Percentiles rank a stretch among this genome's conserved stretches.
phyloP scores from a whole-genome alignment of 2,113 vertebrate species.

The Meleagris gallopavo region DNA sequence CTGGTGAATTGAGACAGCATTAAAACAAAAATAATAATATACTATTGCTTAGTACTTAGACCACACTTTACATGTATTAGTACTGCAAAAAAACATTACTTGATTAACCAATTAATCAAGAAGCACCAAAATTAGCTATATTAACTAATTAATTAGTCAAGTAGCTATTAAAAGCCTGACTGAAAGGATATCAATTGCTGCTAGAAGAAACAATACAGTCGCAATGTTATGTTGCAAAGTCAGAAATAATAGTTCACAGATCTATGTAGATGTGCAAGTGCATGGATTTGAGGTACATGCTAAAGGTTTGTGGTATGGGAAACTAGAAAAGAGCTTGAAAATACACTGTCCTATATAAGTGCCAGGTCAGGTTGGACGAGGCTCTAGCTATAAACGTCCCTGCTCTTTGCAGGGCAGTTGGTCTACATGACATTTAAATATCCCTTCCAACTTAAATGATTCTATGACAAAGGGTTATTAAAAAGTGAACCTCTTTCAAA shows the following conservation, averaged over 20 bases:
- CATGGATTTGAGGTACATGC: background rate
- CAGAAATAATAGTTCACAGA: background rate
- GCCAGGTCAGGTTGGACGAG: too few relatives aligned
- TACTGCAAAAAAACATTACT: background rate
- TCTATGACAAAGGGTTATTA: background rate
- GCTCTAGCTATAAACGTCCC: background rate
- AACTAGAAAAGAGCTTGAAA: background rate
- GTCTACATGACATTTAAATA: background rate
- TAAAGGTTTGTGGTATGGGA: background rate
- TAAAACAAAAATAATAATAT: background rate
- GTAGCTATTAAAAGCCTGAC: slow-evolving; percentile 27
- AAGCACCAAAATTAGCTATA: slow-evolving; percentile 44
- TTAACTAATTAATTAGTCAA: slow-evolving; percentile 56
- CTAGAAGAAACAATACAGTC: slow-evolving; percentile 34
- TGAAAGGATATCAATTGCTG: slow-evolving; percentile 21
- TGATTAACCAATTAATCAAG: slow-evolving; percentile 42
- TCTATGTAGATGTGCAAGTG: background rate
- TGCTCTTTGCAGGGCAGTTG: background rate
- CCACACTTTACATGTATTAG: background rate
- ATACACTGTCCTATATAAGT: background rate
- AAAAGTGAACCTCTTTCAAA: background rate
- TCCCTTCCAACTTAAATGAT: too few relatives aligned
- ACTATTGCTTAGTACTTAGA: background rate
- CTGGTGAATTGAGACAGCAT: background rate
- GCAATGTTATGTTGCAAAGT: background rate